These are phyloP conservation scores for Eulemur macaco DNA, from an alignment of 2,113 vertebrate genomes.

Conservation along the genomic window DNA sequence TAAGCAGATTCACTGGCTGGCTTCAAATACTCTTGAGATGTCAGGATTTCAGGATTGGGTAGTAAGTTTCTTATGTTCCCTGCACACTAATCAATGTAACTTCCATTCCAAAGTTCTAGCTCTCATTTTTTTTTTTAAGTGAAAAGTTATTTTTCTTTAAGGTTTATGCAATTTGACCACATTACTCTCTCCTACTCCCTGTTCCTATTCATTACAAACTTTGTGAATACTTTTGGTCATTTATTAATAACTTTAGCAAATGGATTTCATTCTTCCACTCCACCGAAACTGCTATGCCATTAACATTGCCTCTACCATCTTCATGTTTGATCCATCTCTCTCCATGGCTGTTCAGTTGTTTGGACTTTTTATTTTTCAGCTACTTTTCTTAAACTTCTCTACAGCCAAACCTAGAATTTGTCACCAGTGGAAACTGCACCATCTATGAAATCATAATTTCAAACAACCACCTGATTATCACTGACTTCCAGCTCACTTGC, in stretches of 20 bases:
- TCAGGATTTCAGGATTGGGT: not conserved
- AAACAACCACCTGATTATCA: not conserved
- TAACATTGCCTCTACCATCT: accelerated
- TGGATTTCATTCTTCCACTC: not conserved
- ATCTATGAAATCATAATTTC: not conserved
- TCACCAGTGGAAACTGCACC: not conserved
- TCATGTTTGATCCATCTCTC: not conserved
- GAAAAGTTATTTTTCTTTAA: not conserved
- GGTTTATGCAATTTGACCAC: not conserved
- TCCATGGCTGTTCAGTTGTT: not conserved
- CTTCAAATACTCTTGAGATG: not conserved
- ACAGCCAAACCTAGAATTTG: not conserved
- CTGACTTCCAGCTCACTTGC: not conserved
- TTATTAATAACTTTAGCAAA: not conserved
- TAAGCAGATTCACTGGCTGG: too few species aligned
- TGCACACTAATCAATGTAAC: not conserved
- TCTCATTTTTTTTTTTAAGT: not conserved
- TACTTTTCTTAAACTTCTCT: not conserved
- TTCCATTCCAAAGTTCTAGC: not conserved
- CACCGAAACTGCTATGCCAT: not conserved
- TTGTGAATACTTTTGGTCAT: not conserved
- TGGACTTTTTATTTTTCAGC: not conserved
- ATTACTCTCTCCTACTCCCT: not conserved
- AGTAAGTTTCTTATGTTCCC: not conserved
- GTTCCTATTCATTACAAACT: not conserved